phyloP scores from a whole-genome alignment of 2,797 vertebrate genomes.

The Rhinogobio ventralis region DNA sequence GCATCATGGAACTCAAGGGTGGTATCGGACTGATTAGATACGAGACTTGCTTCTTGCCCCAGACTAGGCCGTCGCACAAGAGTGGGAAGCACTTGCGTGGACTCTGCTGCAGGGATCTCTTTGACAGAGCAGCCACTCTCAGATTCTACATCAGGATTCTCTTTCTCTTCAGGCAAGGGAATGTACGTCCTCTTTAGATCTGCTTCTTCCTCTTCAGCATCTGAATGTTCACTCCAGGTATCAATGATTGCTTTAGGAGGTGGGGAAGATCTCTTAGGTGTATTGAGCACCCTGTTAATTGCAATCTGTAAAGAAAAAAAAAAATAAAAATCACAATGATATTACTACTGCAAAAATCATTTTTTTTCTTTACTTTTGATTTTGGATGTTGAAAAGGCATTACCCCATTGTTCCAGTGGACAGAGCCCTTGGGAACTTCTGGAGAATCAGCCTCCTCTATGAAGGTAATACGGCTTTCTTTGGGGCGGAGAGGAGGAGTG shows the following conservation, averaged over 20 bases:
- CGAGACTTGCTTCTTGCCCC: constrained; percentile 76
- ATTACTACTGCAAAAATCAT: too few relatives aligned
- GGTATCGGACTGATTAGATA: constrained; percentile 79
- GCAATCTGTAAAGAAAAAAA: constrained; percentile 75
- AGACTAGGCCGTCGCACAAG: constrained; percentile 61
- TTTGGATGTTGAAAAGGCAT: background rate
- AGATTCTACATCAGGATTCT: constrained; percentile 52
- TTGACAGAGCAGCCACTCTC: constrained; percentile 67
- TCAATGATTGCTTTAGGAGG: constrained; percentile 69
- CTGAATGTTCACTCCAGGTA: constrained; percentile 68
- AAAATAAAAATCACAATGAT: background rate
- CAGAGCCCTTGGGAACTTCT: constrained; percentile 67
- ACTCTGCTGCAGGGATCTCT: constrained; percentile 50
- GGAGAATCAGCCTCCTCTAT: constrained; percentile 77
- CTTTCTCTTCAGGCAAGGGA: constrained; percentile 47
- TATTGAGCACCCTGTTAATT: constrained; percentile 74
- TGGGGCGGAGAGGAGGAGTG: constrained; percentile 85
- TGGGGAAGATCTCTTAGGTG: constrained; percentile 69
- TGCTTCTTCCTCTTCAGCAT: constrained; percentile 61
- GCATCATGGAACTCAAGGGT: constrained; percentile 87
- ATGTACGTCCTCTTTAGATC: constrained; percentile 55
- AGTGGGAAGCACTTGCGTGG: constrained; percentile 15
- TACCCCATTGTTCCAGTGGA: constrained; percentile 84
- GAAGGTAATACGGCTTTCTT: constrained; percentile 92
- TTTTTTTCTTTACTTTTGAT: background rate